Evolutionary conservation across 2,888 invertebrate genomes (phyloP).

Genomic region (Lasiommata megera): DNA sequence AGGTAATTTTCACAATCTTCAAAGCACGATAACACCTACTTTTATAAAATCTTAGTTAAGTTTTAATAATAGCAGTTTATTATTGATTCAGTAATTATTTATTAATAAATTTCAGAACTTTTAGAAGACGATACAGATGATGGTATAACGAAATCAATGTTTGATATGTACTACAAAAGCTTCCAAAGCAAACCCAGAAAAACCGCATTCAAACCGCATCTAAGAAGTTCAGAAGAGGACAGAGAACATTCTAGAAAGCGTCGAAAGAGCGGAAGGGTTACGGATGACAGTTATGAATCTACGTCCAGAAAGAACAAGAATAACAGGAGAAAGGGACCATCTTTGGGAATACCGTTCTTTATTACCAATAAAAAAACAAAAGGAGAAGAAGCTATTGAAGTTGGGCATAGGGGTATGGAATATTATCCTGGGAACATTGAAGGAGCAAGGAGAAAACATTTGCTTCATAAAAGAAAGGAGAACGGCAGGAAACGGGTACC

Average conservation of each 20-base stretch:
- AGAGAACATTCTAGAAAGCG: conserved; percentile 21
- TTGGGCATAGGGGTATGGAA: not conserved
- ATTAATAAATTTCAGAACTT: conserved; percentile 33
- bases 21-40: too few relatives aligned
- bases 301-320: conserved; percentile 20
- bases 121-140: conserved; percentile 49
- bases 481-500: not conserved
- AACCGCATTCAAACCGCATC: conserved; percentile 28
- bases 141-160: conserved; percentile 66
- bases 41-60: too few relatives aligned
- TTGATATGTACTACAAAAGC: conserved; percentile 70
- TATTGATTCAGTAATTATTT: too few relatives aligned
- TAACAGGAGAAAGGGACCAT: conserved; percentile 19
- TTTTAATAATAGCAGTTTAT: too few relatives aligned
- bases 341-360: conserved; percentile 38
- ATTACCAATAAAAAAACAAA: conserved; percentile 29
- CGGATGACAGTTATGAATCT: conserved; percentile 13
- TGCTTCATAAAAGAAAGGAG: not conserved
- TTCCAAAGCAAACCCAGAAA: conserved; percentile 45
- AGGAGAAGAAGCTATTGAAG: not conserved
- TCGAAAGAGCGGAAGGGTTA: conserved; percentile 29
- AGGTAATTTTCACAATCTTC: too few relatives aligned
- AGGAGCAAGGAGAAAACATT: not conserved
- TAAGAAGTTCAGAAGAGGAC: conserved; percentile 30
- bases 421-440: conserved; percentile 1